Percentiles rank a stretch among this genome's conserved stretches.
These are phyloP conservation scores for Xanthia togata DNA, from an alignment of 2,888 invertebrate genomes.

Conservation along the genomic window DNA sequence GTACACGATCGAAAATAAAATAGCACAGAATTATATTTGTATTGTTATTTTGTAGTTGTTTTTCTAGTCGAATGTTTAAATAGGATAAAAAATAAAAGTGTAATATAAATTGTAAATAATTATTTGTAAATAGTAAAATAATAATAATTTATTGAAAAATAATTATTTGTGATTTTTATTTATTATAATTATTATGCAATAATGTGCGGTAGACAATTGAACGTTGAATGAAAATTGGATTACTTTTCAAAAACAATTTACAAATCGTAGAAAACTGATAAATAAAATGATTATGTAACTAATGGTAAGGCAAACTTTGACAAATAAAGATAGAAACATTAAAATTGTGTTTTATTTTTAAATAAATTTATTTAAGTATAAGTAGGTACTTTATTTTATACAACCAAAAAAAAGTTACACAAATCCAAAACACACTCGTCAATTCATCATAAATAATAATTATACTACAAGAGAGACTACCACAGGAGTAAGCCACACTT, in stretches of 20 bases:
- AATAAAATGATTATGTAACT: constrained; percentile 70
- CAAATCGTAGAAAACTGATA: constrained; percentile 69
- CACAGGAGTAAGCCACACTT: too few relatives aligned
- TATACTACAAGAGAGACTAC: too few relatives aligned
- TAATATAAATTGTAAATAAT: constrained; percentile 68
- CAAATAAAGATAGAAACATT: constrained; percentile 88
- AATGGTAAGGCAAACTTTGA: constrained; percentile 84
- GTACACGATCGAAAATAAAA: constrained; percentile 66
- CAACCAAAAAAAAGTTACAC: neutral
- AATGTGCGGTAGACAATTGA: constrained; percentile 50
- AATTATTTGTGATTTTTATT: constrained; percentile 44
- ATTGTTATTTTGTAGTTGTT: constrained; percentile 70
- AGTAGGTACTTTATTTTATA: neutral
- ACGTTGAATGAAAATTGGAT: constrained; percentile 57
- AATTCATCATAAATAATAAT: neutral
- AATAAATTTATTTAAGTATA: neutral
- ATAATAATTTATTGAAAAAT: constrained; percentile 22
- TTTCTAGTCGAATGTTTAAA: constrained; percentile 72
- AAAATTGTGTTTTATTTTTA: constrained; percentile 67
- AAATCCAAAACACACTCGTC: neutral
- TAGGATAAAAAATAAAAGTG: constrained; percentile 51
- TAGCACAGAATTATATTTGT: constrained; percentile 72
- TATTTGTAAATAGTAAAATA: constrained; percentile 65
- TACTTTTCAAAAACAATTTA: constrained; percentile 59
- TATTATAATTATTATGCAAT: constrained; percentile 48